Conservation (phyloP, 1,140 invertebrate species). For the Drosophila elegans region DNA sequence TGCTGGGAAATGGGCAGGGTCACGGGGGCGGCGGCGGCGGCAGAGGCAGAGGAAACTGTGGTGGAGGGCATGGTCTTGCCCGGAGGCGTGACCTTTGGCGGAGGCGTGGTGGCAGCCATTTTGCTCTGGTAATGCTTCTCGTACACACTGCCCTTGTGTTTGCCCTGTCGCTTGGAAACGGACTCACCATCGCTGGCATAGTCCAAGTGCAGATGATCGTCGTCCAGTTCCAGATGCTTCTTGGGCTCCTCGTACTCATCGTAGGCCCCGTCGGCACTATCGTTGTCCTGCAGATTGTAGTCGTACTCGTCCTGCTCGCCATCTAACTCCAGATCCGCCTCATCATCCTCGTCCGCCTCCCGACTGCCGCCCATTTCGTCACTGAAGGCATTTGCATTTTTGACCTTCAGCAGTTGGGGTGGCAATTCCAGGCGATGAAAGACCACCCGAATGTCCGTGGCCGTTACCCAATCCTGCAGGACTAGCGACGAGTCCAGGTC, state of each 20-base stretch:
- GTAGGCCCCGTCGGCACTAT: slow-evolving; percentile 80
- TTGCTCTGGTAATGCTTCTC: slow-evolving; percentile 76
- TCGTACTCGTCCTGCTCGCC: slow-evolving; percentile 74
- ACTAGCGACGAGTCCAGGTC: slow-evolving; percentile 98
- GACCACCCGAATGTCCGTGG: slow-evolving; percentile 97
- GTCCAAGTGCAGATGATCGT: slow-evolving; percentile 74
- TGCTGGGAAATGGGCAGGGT: slow-evolving; percentile 86
- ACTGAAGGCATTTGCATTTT: slow-evolving; percentile 83
- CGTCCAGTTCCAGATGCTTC: slow-evolving; percentile 77
- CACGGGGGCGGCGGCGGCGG: slow-evolving; percentile 63
- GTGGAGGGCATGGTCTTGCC: slow-evolving; percentile 15
- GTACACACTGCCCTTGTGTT: slow-evolving; percentile 67
- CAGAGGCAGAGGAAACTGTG: not conserved
- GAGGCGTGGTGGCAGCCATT: slow-evolving; percentile 43
- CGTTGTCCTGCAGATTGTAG: slow-evolving; percentile 81
- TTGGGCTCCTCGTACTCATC: slow-evolving; percentile 84
- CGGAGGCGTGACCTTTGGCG: slow-evolving; percentile 12
- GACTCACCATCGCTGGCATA: slow-evolving; percentile 75
- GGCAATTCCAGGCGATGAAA: slow-evolving; percentile 94
- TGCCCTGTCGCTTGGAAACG: slow-evolving; percentile 39
- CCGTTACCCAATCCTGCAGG: slow-evolving; percentile 99
- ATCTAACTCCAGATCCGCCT: slow-evolving; percentile 74
- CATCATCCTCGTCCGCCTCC: slow-evolving; percentile 74
- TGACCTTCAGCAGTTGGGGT: slow-evolving; percentile 70
- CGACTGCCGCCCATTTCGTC: slow-evolving; percentile 75